Conservation (phyloP, 30 jellyfish, hydroid and myxozoan genomes). For the Nemopilema nomurai region DNA sequence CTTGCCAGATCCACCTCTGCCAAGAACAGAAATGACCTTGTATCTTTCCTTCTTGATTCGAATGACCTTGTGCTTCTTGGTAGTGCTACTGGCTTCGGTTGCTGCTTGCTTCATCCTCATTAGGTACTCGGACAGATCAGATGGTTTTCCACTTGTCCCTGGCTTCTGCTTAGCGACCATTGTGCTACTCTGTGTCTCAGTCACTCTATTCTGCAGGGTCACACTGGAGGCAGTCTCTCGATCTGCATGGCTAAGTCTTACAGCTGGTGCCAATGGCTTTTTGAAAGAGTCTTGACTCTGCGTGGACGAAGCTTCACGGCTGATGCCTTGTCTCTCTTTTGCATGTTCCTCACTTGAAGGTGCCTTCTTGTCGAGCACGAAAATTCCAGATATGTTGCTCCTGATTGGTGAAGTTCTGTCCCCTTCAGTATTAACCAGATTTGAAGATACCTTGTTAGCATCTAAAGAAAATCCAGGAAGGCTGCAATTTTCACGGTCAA, state of each 20-base stretch:
- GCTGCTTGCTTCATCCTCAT: slow-evolving; percentile 36
- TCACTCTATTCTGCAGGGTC: neutral
- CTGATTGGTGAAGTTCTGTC: neutral
- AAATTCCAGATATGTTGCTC: neutral
- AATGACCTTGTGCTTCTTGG: slow-evolving; percentile 40
- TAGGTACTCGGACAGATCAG: slow-evolving; percentile 1
- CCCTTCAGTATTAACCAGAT: neutral
- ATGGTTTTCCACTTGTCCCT: neutral
- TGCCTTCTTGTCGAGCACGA: neutral
- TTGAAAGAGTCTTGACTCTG: slow-evolving; percentile 23
- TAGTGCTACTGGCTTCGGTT: slow-evolving; percentile 17
- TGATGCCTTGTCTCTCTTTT: neutral
- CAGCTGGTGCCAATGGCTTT: slow-evolving; percentile 24
- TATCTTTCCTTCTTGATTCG: slow-evolving; percentile 70
- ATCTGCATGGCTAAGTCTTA: neutral
- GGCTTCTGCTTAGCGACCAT: neutral
- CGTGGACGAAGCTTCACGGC: neutral
- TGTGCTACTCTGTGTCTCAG: neutral
- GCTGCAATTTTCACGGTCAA: neutral
- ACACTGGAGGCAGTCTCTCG: neutral
- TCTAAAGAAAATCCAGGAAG: neutral
- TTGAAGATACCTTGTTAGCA: neutral
- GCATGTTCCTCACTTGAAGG: neutral
- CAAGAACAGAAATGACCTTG: slow-evolving; percentile 54
- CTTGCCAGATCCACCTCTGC: slow-evolving; percentile 92